phyloP scores from a whole-genome alignment of 2,113 vertebrate genomes.

The Catharus minimus region DNA sequence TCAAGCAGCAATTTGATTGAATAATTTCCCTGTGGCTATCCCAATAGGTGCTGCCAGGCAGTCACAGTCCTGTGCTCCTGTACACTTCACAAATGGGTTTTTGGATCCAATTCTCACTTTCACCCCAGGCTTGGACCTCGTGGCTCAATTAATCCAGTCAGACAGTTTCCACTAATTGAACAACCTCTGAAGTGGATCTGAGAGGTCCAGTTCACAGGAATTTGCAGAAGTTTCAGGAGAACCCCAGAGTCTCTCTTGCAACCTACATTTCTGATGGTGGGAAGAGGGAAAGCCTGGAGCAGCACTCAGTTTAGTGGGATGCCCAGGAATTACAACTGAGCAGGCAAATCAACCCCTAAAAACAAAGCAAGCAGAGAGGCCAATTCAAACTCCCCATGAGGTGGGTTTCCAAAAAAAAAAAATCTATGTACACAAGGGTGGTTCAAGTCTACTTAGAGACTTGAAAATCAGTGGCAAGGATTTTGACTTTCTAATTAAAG shows the following conservation, averaged over 20 bases:
- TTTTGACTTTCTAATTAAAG: not conserved
- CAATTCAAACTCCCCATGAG: not conserved
- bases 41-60: not conserved
- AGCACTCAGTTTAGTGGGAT: not conserved
- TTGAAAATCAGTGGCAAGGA: not conserved
- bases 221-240: not conserved
- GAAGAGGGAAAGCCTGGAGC: not conserved
- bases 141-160: not conserved
- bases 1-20: not conserved
- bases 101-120: not conserved
- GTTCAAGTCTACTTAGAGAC: not conserved
- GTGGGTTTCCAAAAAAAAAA: not conserved
- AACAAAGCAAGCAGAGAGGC: not conserved
- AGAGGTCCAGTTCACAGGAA: not conserved
- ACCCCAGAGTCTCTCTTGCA: not conserved
- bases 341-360: not conserved
- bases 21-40: not conserved
- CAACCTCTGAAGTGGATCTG: not conserved
- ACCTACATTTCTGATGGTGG: not conserved
- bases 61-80: not conserved
- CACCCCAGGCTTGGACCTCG: rapidly evolving
- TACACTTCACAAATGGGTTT: not conserved
- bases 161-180: not conserved
- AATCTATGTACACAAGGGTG: not conserved
- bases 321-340: not conserved